These are phyloP conservation scores for Pygoscelis adeliae DNA, from an alignment of 2,113 vertebrate genomes.

Conservation along the genomic window DNA sequence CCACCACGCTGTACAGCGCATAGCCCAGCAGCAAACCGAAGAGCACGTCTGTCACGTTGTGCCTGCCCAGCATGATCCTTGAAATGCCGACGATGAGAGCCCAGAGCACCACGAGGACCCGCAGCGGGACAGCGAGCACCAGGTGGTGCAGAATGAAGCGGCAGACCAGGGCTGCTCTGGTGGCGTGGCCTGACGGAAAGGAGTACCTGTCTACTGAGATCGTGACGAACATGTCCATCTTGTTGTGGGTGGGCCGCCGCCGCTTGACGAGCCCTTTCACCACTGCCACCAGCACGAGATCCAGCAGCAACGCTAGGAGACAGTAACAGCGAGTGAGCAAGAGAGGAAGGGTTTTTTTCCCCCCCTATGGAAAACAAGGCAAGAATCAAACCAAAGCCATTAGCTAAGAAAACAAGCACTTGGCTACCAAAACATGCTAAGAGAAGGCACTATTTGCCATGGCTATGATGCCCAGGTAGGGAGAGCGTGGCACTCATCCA, in stretches of 20 bases:
- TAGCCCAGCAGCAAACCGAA: conserved; percentile 95
- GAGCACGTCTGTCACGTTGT: conserved; percentile 93
- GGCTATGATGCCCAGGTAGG: not conserved
- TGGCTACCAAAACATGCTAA: not conserved
- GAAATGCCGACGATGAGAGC: conserved; percentile 87
- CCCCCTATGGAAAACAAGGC: not conserved
- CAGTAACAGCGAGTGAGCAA: not conserved
- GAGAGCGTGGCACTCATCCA: not conserved
- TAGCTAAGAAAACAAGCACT: not conserved
- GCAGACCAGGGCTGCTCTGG: conserved; percentile 90
- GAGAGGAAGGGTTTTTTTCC: not conserved
- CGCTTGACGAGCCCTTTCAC: conserved; percentile 91
- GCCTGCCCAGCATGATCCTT: conserved; percentile 92
- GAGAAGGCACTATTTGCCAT: not conserved
- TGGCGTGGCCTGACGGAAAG: conserved; percentile 95
- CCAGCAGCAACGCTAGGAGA: conserved; percentile 86
- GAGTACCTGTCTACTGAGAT: conserved; percentile 96
- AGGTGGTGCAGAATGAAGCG: conserved; percentile 93
- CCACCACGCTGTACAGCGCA: conserved; percentile 89
- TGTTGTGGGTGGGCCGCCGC: conserved; percentile 90
- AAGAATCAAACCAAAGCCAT: not conserved
- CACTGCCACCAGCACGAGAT: conserved; percentile 84
- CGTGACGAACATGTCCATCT: conserved; percentile 98
- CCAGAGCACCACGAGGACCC: conserved; percentile 92
- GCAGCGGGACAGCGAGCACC: conserved; percentile 88